Conservation (phyloP, 2,888 invertebrate genomes). For the Heliconius erato region DNA sequence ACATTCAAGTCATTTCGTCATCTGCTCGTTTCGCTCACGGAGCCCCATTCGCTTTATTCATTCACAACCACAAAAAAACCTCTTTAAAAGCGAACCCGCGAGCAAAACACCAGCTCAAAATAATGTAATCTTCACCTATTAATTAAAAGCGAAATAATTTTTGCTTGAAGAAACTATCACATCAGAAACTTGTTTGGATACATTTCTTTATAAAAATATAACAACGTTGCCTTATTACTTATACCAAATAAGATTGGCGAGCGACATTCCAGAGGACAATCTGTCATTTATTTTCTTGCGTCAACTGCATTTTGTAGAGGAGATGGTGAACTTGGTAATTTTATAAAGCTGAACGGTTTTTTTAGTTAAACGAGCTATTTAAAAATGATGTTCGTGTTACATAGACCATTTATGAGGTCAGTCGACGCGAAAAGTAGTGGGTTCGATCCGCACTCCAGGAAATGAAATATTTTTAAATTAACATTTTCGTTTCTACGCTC, state of each 20-base stretch:
- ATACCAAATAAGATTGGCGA: slow-evolving; percentile 14
- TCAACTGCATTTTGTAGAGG: neutral
- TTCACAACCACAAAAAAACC: neutral
- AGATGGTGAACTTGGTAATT: neutral
- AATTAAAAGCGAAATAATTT: neutral
- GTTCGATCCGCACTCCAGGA: too few species aligned
- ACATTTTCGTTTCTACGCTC: too few species aligned
- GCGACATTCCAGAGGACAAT: neutral
- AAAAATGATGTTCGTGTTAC: too few species aligned
- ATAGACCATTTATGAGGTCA: too few species aligned
- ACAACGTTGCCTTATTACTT: slow-evolving; percentile 9
- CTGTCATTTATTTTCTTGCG: neutral
- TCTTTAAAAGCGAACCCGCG: neutral
- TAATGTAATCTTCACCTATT: neutral
- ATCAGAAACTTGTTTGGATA: neutral
- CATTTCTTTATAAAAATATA: slow-evolving; percentile 10
- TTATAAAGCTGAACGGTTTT: neutral
- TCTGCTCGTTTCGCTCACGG: too few species aligned
- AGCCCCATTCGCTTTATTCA: too few species aligned
- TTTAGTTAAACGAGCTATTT: too few species aligned
- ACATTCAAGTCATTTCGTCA: too few species aligned
- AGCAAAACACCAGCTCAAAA: neutral
- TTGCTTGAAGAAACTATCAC: neutral
- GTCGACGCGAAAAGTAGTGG: too few species aligned
- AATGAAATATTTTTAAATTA: too few species aligned